These are phyloP conservation scores for Electrona antarctica DNA, from an alignment of 2,113 vertebrate species.

Conservation along the genomic window DNA sequence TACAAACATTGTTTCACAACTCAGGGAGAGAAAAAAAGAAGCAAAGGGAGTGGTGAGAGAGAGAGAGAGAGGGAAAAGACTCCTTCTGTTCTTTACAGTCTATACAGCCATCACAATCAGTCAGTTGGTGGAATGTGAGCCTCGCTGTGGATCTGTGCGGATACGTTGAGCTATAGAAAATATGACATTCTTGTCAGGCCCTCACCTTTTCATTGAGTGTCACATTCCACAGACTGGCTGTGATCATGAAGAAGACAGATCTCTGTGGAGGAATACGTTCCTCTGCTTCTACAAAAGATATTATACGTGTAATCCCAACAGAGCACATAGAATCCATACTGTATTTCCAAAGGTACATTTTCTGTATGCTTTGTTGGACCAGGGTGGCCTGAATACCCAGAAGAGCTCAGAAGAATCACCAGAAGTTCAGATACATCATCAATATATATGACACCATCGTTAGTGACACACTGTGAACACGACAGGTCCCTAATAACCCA, in stretches of 20 bases:
- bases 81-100: constrained; percentile 21
- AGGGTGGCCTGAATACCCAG: constrained; percentile 18
- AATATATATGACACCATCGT: constrained; percentile 50
- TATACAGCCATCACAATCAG: constrained; percentile 27
- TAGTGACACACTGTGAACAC: constrained; percentile 38
- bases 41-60: not conserved
- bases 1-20: constrained; percentile 80
- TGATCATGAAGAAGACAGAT: constrained; percentile 73
- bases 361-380: constrained; percentile 50
- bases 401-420: constrained; percentile 36
- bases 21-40: constrained; percentile 81
- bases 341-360: constrained; percentile 36
- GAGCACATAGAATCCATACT: constrained; percentile 81
- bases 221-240: constrained; percentile 39
- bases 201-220: constrained; percentile 40
- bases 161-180: constrained; percentile 33
- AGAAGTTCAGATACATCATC: constrained; percentile 51
- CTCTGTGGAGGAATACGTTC: constrained; percentile 70
- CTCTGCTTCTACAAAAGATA: constrained; percentile 70
- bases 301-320: constrained; percentile 82
- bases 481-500: no score
- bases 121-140: constrained; percentile 22
- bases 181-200: constrained; percentile 18
- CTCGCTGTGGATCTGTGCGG: constrained; percentile 12
- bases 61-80: constrained; percentile 18